Evolutionary conservation across 2,797 vertebrate species (phyloP).

Genomic region (Chloroceryle inda): DNA sequence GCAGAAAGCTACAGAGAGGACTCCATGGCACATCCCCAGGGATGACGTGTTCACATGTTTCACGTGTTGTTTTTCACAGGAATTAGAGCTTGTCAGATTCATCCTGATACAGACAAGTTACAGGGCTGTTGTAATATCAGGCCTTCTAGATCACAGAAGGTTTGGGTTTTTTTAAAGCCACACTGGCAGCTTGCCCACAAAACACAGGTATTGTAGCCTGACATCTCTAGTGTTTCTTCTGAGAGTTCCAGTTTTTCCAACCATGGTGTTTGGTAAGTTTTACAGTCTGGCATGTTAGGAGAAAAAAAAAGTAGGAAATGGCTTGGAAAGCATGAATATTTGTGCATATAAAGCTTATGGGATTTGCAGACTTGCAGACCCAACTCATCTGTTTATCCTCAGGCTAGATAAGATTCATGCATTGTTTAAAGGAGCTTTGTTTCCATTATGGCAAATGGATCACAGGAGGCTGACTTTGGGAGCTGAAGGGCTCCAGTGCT

Average conservation of each 20-base stretch:
- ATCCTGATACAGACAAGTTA: conserved; percentile 40
- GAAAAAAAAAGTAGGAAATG: conserved; percentile 53
- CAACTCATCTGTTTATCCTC: conserved; percentile 78
- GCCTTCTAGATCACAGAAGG: background rate
- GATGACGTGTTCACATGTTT: conserved; percentile 20
- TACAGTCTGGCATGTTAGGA: conserved; percentile 65
- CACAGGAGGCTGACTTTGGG: conserved; percentile 41
- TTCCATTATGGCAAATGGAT: conserved; percentile 66
- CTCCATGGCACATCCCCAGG: background rate
- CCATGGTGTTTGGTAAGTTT: conserved; percentile 50
- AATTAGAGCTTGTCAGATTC: conserved; percentile 43
- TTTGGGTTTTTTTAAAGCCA: background rate
- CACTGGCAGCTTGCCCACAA: conserved; percentile 33
- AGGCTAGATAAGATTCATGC: conserved; percentile 74
- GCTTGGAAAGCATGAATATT: conserved; percentile 39
- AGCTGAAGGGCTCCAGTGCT: conserved; percentile 50
- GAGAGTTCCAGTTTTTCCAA: conserved; percentile 35
- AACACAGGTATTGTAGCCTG: conserved; percentile 54
- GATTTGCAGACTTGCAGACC: conserved; percentile 72
- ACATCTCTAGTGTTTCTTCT: conserved; percentile 48
- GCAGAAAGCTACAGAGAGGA: conserved; percentile 1
- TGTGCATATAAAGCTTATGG: conserved; percentile 66
- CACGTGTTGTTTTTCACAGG: conserved; percentile 18
- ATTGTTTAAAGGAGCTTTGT: conserved; percentile 65
- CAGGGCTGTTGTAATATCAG: conserved; percentile 29